Evolutionary conservation across 2,797 vertebrate species (phyloP).

Genomic region (Alauda arvensis): DNA sequence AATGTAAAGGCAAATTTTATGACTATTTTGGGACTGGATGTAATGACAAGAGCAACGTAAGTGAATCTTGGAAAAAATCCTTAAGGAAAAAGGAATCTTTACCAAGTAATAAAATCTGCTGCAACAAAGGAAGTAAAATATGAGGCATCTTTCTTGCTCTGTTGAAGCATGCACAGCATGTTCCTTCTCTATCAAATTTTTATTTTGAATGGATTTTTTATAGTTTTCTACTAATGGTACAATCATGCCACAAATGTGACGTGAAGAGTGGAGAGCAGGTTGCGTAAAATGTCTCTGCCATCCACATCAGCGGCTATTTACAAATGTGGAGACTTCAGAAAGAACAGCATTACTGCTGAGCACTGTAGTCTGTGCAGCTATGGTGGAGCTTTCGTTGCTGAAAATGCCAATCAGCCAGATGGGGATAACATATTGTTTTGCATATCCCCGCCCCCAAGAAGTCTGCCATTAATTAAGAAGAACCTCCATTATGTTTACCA

Average conservation of each 20-base stretch:
- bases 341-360: conserved; percentile 41
- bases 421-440: conserved; percentile 50
- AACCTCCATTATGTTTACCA: conserved; percentile 57
- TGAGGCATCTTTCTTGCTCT: conserved; percentile 58
- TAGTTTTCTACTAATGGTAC: conserved; percentile 75
- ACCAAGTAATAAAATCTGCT: conserved; percentile 77
- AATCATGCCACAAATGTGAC: conserved; percentile 60
- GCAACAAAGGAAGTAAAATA: conserved; percentile 82
- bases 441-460: conserved; percentile 52
- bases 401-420: conserved; percentile 63
- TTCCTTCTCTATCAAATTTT: conserved; percentile 57
- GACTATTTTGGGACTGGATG: conserved; percentile 76
- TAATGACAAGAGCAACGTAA: conserved; percentile 66
- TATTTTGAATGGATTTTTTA: conserved; percentile 72
- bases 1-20: conserved; percentile 76
- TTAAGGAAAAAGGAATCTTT: conserved; percentile 74
- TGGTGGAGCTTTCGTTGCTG: conserved; percentile 62
- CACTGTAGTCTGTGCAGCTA: conserved; percentile 10
- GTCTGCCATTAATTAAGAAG: conserved; percentile 62
- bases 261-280: conserved; percentile 55
- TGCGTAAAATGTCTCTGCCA: conserved; percentile 49
- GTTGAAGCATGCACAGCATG: conserved; percentile 62
- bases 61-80: conserved; percentile 80
- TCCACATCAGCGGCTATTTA: conserved; percentile 57
- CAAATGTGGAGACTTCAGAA: conserved; percentile 49